These are phyloP conservation scores for Siniperca knerii DNA, from an alignment of 2,113 vertebrate species.

Conservation along the genomic window DNA sequence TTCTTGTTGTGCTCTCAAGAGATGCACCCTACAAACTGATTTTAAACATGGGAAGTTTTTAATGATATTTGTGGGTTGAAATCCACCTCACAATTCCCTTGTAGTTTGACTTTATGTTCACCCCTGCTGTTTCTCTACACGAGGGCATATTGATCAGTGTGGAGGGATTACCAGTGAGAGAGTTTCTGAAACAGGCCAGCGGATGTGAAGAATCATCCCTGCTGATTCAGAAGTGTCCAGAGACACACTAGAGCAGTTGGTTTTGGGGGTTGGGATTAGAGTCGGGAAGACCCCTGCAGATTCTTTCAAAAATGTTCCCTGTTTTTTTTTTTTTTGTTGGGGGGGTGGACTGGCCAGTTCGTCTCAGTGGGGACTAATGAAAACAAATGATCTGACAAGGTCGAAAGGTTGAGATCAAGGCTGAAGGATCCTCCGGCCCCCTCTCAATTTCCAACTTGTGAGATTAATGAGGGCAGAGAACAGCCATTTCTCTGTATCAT, in stretches of 20 bases:
- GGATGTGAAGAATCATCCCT: conserved; percentile 68
- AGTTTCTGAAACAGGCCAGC: conserved; percentile 48
- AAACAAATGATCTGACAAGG: conserved; percentile 84
- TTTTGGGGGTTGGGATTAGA: conserved; percentile 39
- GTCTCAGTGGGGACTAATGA: conserved; percentile 81
- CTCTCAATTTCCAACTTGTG: conserved; percentile 77
- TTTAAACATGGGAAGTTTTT: conserved; percentile 13
- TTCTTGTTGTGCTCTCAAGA: conserved; percentile 9
- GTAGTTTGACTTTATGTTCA: conserved; percentile 9
- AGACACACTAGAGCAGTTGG: conserved; percentile 38
- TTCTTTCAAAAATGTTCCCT: conserved; percentile 60
- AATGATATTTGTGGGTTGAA: not conserved
- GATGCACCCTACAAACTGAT: conserved; percentile 12
- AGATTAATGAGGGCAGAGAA: conserved; percentile 83
- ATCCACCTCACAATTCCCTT: conserved; percentile 7
- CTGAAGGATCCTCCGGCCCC: conserved; percentile 66
- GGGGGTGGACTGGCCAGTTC: conserved; percentile 54
- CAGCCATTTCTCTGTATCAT: conserved; percentile 81
- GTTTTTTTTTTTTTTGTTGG: too few relatives aligned
- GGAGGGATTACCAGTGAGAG: conserved; percentile 46
- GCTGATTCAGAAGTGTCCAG: conserved; percentile 78
- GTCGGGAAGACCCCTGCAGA: conserved; percentile 56
- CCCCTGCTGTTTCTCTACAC: conserved; percentile 30
- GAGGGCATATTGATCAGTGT: conserved; percentile 10
- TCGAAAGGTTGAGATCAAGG: conserved; percentile 85